Evolutionary conservation across 2,888 invertebrate genomes (phyloP), one percentile per base, ranked within the genome.

Genomic region (Lasioglossum zephyrum): DNA sequence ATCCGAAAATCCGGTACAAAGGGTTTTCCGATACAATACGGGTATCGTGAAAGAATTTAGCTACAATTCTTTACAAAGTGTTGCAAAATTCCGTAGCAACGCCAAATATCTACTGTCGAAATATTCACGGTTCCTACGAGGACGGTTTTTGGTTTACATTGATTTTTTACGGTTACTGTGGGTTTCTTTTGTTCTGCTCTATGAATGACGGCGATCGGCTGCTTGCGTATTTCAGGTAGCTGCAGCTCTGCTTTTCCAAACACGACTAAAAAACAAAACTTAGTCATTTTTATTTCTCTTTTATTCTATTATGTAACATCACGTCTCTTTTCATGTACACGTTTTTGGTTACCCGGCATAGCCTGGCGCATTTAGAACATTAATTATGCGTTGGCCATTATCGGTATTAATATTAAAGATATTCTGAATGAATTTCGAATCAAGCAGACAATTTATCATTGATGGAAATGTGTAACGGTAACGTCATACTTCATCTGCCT

Each of bases 1-100:
- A 69, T 69, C 69, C 69, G 69, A 69, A 69, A 69, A 69, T 69
- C 69, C 69, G 69, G 69, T 69, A 69, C 69, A 69, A 69, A 69
- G 69, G 69, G 69, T 69, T 69, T 69, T 69, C 69, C 69, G 22
- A 69, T 69, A 69, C 69, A 69, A 39, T 39, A 69, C 69, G 69
- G 9, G 69, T 69, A 69, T 69, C 69, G 18, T 22, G 69, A 69
- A 69, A 69, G 69, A 69, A 69, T 69, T 69, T 69, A 39, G 69
- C 69, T 69, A 69, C 39, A 69, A 69, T 69, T 69, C 69, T 69
- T 69, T 69, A 69, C 69, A 69, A 69, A 69, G 69, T 69, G 69
- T 69, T 69, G 39, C 69, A 69, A 69, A 69, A 69, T 69, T 69
- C 69, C 39, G 69, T 69, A 69, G 69, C 39, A 69, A 69, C 69